Percentiles rank a stretch among this genome's conserved stretches.
Conservation (phyloP, 1,140 invertebrate species). For the Nebria ingens region DNA sequence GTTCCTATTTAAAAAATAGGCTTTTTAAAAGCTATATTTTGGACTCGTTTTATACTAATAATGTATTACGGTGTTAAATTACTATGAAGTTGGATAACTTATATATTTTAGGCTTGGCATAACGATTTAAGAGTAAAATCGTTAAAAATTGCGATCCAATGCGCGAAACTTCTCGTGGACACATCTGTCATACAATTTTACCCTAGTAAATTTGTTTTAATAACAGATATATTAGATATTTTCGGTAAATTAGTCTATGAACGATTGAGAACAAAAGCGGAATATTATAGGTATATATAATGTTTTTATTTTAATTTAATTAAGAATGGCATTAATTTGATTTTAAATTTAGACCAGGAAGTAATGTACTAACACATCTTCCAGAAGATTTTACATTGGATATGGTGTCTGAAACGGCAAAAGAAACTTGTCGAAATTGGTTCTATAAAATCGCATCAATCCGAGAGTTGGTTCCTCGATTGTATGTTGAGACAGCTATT, state of each 20-base stretch:
- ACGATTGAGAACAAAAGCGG: conserved; percentile 69
- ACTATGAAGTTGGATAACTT: background rate
- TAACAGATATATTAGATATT: conserved; percentile 91
- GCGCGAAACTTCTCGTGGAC: conserved; percentile 84
- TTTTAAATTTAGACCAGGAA: conserved; percentile 36
- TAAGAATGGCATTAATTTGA: conserved; percentile 13
- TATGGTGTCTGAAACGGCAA: conserved; percentile 76
- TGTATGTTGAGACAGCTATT: conserved; percentile 91
- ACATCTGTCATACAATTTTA: conserved; percentile 87
- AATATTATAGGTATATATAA: conserved; percentile 46
- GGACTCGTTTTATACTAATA: too few species aligned
- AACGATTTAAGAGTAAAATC: conserved; percentile 90
- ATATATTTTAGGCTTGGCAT: conserved; percentile 63
- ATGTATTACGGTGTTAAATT: background rate
- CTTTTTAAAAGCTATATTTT: background rate
- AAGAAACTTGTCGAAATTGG: conserved; percentile 97
- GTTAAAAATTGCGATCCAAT: conserved; percentile 94
- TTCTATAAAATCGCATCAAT: conserved; percentile 98
- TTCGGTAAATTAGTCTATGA: conserved; percentile 91
- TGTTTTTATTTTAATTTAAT: conserved; percentile 20
- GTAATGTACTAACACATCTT: conserved; percentile 41
- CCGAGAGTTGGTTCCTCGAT: conserved; percentile 83
- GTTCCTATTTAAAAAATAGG: too few species aligned
- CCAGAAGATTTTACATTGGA: conserved; percentile 61
- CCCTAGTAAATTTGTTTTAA: conserved; percentile 94